Evolutionary conservation across 1,140 invertebrate genomes (phyloP).

Genomic region (Drosophila burlai): DNA sequence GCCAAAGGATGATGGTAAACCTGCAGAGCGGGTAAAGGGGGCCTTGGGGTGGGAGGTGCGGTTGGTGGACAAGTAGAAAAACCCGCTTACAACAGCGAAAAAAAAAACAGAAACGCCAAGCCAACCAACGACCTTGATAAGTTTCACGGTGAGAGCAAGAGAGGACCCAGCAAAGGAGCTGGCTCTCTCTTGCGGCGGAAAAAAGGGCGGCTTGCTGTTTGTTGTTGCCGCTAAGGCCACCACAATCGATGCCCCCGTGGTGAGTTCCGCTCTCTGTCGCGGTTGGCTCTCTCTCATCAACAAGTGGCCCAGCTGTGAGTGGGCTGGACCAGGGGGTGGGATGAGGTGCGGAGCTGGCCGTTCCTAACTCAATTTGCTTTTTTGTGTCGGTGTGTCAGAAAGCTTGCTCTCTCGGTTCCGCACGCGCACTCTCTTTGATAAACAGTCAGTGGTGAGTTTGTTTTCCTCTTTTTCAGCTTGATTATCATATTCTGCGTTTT

Average conservation of each 20-base stretch:
- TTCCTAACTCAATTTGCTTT: constrained; percentile 68
- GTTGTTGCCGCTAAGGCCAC: constrained; percentile 36
- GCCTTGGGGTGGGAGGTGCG: constrained; percentile 12
- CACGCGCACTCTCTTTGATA: constrained; percentile 44
- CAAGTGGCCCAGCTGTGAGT: constrained; percentile 57
- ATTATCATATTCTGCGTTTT: constrained; percentile 72
- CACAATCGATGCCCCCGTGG: constrained; percentile 72
- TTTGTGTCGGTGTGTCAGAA: constrained; percentile 61
- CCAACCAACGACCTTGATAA: constrained; percentile 81
- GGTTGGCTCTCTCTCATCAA: constrained; percentile 32
- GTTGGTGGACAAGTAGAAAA: constrained; percentile 69
- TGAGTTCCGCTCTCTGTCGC: constrained; percentile 44
- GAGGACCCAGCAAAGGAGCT: constrained; percentile 61
- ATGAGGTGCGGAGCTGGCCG: constrained; percentile 2
- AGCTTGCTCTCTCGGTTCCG: constrained; percentile 22
- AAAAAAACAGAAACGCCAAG: constrained; percentile 51
- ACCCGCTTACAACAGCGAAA: constrained; percentile 80
- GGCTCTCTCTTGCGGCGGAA: constrained; percentile 4
- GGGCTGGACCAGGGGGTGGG: constrained; percentile 31
- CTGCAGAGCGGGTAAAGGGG: constrained; percentile 16
- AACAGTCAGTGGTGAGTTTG: constrained; percentile 58
- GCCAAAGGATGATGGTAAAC: constrained; percentile 74
- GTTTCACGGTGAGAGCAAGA: constrained; percentile 66
- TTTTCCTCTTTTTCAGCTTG: constrained; percentile 37
- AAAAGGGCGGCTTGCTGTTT: constrained; percentile 51